Conservation (phyloP, 2,113 vertebrate species). For the Psittacara wagleri region DNA sequence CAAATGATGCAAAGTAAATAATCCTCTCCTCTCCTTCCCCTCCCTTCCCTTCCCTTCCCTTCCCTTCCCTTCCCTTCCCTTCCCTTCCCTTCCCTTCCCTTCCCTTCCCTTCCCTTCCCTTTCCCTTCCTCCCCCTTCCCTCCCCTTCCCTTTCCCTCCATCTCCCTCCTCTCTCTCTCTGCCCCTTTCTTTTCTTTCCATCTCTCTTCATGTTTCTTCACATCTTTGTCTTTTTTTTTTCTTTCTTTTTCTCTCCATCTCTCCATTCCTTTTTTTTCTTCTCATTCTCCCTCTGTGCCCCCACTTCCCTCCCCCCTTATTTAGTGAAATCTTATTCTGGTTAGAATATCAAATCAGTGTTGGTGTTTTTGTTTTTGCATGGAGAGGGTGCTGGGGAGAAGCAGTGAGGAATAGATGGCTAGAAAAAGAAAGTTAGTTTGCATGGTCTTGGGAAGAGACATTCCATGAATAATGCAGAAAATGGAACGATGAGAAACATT, state of each 20-base stretch:
- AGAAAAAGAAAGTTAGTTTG: background rate
- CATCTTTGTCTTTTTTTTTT: rapidly evolving
- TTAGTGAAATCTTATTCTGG: background rate
- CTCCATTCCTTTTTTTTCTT: rapidly evolving
- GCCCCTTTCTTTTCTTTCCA: rapidly evolving
- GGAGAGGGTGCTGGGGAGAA: background rate
- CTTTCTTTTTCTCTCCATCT: rapidly evolving
- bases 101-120: too few relatives aligned
- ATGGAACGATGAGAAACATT: background rate
- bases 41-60: too few relatives aligned
- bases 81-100: too few relatives aligned
- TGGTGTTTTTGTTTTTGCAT: background rate
- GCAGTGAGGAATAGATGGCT: background rate
- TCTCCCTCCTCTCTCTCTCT: rapidly evolving
- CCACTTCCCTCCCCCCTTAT: background rate
- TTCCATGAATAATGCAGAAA: slow-evolving; percentile 51
- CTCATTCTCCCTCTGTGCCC: rapidly evolving
- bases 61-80: too few relatives aligned
- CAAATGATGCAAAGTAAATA: background rate
- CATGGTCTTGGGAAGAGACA: background rate
- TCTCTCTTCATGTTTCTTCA: rapidly evolving
- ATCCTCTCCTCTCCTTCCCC: background rate
- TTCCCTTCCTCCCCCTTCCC: too few relatives aligned
- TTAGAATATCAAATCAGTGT: background rate
- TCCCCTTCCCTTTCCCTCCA: too few relatives aligned